Percentiles rank a stretch among this genome's conserved stretches.
phyloP scores from a whole-genome alignment of 2,888 invertebrate species.

The Chaitophorus viminalis region DNA sequence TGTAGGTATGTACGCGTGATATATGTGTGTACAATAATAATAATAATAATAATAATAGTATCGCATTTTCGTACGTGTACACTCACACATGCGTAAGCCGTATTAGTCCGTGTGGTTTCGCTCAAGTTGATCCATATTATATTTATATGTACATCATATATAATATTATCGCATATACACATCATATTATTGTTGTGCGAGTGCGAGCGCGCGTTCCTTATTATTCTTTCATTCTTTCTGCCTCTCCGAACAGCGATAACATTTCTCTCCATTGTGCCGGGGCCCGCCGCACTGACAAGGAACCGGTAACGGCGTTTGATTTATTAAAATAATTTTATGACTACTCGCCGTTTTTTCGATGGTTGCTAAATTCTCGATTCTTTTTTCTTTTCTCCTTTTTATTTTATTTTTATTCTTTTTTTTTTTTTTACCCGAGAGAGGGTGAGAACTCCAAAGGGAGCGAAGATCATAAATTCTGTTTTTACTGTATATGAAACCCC shows the following conservation, averaged over 20 bases:
- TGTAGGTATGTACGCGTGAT: too few species aligned
- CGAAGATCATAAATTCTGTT: slow-evolving; percentile 59
- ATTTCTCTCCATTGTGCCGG: slow-evolving; percentile 48
- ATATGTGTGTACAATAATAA: neutral
- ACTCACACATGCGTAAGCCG: neutral
- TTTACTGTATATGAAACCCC: slow-evolving; percentile 45
- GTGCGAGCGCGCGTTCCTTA: neutral
- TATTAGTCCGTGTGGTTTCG: slow-evolving; percentile 58
- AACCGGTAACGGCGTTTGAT: slow-evolving; percentile 62
- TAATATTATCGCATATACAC: too few species aligned
- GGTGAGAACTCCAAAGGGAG: slow-evolving; percentile 60
- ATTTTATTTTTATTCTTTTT: slow-evolving; percentile 24
- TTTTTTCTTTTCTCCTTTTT: slow-evolving; percentile 16
- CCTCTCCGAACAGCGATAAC: slow-evolving; percentile 44
- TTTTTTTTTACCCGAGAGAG: neutral
- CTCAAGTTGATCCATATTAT: slow-evolving; percentile 60
- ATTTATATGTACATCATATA: neutral
- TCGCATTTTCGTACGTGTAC: neutral
- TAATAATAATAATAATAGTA: slow-evolving; percentile 32
- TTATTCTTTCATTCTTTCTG: slow-evolving; percentile 33
- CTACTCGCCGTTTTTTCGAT: slow-evolving; percentile 60
- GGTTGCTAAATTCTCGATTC: slow-evolving; percentile 60
- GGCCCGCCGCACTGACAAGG: slow-evolving; percentile 41
- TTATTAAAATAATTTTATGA: slow-evolving; percentile 62
- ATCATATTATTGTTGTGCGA: neutral